Percentiles rank a stretch among this genome's conserved stretches.
Conservation (phyloP, 2,888 invertebrate genomes). For the Nomada fucata region DNA sequence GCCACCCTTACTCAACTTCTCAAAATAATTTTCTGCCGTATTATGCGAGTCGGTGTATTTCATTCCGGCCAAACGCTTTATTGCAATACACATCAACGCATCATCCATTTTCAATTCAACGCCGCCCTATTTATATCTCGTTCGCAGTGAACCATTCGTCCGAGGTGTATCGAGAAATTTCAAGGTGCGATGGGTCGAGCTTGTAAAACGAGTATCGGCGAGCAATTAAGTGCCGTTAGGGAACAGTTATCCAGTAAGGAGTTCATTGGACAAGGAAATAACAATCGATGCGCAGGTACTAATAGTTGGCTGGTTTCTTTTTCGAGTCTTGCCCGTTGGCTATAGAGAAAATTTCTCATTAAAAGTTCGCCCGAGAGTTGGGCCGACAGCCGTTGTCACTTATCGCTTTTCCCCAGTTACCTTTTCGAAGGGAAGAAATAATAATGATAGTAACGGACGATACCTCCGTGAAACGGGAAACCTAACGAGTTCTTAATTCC, state of each 20-base stretch:
- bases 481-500: constrained; percentile 57
- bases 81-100: too few relatives aligned
- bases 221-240: background rate
- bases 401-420: constrained; percentile 46
- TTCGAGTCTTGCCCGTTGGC: constrained; percentile 20
- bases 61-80: too few relatives aligned
- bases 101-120: too few relatives aligned
- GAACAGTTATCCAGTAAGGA: background rate
- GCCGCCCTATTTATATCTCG: too few relatives aligned
- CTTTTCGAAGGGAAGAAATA: constrained; percentile 2
- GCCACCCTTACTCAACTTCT: background rate
- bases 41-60: too few relatives aligned
- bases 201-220: too few relatives aligned
- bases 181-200: too few relatives aligned
- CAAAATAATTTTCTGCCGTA: too few relatives aligned
- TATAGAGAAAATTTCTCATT: constrained; percentile 59
- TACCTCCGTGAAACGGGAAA: constrained; percentile 7
- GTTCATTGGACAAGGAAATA: constrained; percentile 24
- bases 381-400: constrained; percentile 51
- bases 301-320: constrained; percentile 25
- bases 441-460: constrained; percentile 38
- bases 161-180: too few relatives aligned
- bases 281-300: constrained; percentile 36
- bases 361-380: constrained; percentile 49
- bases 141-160: too few relatives aligned